These are phyloP conservation scores for Montipora sp. DNA, from an alignment of 64 coral and sea anemone species.

Conservation along the genomic window DNA sequence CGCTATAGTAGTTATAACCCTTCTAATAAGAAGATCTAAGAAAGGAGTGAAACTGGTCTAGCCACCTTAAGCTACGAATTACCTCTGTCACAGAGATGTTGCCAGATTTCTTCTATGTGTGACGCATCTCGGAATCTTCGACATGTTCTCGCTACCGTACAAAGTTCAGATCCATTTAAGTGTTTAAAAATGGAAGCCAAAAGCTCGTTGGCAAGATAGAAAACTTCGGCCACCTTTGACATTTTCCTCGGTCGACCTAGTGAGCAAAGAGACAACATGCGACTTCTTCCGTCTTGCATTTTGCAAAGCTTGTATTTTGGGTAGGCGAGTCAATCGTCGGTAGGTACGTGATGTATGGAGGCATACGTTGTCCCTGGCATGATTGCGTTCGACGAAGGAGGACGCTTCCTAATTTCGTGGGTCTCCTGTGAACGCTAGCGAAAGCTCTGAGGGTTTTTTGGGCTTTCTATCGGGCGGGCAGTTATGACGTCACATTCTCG, in stretches of 20 bases:
- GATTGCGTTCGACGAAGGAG: no score
- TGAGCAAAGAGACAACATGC: neutral
- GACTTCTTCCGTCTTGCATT: neutral
- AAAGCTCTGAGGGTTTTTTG: no score
- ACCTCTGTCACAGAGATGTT: conserved; percentile 67
- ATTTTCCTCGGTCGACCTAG: neutral
- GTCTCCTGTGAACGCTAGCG: no score
- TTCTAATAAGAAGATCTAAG: no score
- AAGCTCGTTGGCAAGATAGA: conserved; percentile 66
- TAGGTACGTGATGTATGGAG: no score
- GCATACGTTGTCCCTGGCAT: no score
- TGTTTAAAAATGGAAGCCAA: conserved; percentile 70
- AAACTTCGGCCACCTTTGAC: conserved; percentile 33
- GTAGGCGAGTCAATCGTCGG: no score
- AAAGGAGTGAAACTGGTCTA: no score
- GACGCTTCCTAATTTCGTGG: no score
- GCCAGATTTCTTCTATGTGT: conserved; percentile 77
- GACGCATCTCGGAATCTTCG: conserved; percentile 56
- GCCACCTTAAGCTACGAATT: neutral
- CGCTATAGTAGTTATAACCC: no score
- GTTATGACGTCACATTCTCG: no score
- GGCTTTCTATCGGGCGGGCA: no score
- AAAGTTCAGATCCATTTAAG: conserved; percentile 63
- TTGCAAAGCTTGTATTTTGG: neutral
- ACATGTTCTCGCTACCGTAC: conserved; percentile 57